phyloP scores from a whole-genome alignment of 2,888 invertebrate genomes.

The Apodemia hepburni region DNA sequence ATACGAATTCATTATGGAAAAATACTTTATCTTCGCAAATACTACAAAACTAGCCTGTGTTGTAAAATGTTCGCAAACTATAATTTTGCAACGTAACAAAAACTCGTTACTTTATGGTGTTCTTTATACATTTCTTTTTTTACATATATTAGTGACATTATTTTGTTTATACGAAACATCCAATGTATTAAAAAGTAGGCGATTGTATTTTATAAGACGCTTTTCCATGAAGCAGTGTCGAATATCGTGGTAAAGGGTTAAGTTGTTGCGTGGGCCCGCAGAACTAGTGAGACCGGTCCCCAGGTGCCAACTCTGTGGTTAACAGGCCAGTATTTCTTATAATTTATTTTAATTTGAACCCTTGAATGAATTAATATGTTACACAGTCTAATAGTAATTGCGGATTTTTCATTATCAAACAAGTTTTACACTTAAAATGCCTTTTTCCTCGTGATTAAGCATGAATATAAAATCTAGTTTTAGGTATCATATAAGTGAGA shows the following conservation, averaged over 20 bases:
- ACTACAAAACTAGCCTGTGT: not conserved
- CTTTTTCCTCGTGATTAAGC: not conserved
- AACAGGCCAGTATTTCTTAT: constrained; percentile 51
- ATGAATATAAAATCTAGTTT: no score
- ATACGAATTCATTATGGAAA: not conserved
- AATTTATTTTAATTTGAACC: constrained; percentile 39
- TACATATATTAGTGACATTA: not conserved
- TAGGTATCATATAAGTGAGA: no score
- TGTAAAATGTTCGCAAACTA: not conserved
- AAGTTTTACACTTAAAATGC: not conserved
- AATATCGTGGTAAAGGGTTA: constrained; percentile 43
- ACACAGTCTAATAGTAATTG: constrained; percentile 15
- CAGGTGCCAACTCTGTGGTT: constrained; percentile 56
- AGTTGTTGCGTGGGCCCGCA: constrained; percentile 63
- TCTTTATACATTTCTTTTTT: not conserved
- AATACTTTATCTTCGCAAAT: constrained; percentile 3
- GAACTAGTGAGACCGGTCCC: constrained; percentile 74
- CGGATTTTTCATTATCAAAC: constrained; percentile 2
- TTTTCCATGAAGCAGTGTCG: constrained; percentile 19
- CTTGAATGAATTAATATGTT: constrained; percentile 32
- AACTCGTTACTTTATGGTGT: not conserved
- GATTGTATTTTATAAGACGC: not conserved
- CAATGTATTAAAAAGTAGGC: constrained; percentile 3
- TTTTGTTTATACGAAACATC: not conserved
- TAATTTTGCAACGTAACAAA: not conserved